Percentiles rank a stretch among this genome's conserved stretches.
Conservation (phyloP, 2,797 vertebrate species). For the Serranus cabrilla region DNA sequence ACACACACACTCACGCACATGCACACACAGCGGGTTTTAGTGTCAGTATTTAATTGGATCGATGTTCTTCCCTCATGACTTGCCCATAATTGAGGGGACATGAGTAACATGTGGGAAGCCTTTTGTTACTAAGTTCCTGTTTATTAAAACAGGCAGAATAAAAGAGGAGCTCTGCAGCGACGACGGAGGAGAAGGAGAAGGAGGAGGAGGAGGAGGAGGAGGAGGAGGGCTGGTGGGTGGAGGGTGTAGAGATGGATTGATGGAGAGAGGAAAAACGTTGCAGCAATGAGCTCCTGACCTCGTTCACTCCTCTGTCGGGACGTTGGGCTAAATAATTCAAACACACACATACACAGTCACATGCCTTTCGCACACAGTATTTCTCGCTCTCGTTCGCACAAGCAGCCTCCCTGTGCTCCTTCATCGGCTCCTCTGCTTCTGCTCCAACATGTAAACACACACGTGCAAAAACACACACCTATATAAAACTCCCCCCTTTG, state of each 20-base stretch:
- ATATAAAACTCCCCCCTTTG: constrained; percentile 34
- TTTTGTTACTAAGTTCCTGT: constrained; percentile 73
- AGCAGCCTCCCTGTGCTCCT: constrained; percentile 60
- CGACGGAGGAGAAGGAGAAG: too few relatives aligned
- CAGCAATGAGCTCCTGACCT: constrained; percentile 83
- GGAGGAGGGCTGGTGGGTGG: constrained; percentile 31
- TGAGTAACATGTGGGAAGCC: constrained; percentile 72
- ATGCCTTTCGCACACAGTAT: constrained; percentile 68
- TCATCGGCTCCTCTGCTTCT: constrained; percentile 36
- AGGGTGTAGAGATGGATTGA: constrained; percentile 48
- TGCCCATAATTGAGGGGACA: constrained; percentile 72
- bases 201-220: background rate
- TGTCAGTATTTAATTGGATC: constrained; percentile 77
- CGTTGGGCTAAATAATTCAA: constrained; percentile 83
- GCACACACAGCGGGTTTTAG: constrained; percentile 44
- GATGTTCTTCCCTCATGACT: constrained; percentile 67
- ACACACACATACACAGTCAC: constrained; percentile 78
- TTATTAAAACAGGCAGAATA: constrained; percentile 60
- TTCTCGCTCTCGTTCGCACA: constrained; percentile 55
- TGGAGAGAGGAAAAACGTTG: constrained; percentile 59
- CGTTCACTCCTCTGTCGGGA: constrained; percentile 83
- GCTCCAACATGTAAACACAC: constrained; percentile 54
- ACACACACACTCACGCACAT: constrained; percentile 18
- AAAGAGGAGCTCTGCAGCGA: constrained; percentile 37
- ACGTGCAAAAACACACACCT: constrained; percentile 43